Conservation (phyloP, 2,888 invertebrate genomes). For the Papilio gigon region DNA sequence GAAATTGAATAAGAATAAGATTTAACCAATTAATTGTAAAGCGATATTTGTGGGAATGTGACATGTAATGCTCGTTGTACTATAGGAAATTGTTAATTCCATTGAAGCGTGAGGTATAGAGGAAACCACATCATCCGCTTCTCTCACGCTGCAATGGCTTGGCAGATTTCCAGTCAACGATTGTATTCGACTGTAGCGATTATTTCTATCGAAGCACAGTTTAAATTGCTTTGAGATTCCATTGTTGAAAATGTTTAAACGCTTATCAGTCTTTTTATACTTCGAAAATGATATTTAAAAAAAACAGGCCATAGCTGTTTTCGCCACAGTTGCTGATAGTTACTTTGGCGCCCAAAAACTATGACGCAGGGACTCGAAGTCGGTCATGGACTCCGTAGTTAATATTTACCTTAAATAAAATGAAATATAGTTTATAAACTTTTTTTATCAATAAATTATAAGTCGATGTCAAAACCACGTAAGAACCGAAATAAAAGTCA, state of each 20-base stretch:
- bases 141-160: conserved; percentile 56
- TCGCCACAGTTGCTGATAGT: too few relatives aligned
- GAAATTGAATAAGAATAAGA: not conserved
- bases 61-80: conserved; percentile 33
- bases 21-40: conserved; percentile 15
- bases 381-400: too few relatives aligned
- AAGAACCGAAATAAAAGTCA: too few relatives aligned
- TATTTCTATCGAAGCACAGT: conserved; percentile 70
- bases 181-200: conserved; percentile 72
- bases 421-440: too few relatives aligned
- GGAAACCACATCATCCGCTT: conserved; percentile 61
- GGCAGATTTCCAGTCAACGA: conserved; percentile 74
- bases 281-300: not conserved
- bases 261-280: conserved; percentile 53
- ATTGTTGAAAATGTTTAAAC: conserved; percentile 64
- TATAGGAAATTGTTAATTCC: conserved; percentile 73
- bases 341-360: too few relatives aligned
- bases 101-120: conserved; percentile 70
- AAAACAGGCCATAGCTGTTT: too few relatives aligned
- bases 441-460: too few relatives aligned
- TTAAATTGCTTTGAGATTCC: conserved; percentile 63
- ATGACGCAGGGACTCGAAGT: too few relatives aligned
- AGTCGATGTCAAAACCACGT: too few relatives aligned
- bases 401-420: too few relatives aligned
- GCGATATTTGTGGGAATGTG: conserved; percentile 12